Percentiles rank a stretch among this genome's conserved stretches.
Conservation (phyloP, 2,113 vertebrate species). For the Tyto alba region DNA sequence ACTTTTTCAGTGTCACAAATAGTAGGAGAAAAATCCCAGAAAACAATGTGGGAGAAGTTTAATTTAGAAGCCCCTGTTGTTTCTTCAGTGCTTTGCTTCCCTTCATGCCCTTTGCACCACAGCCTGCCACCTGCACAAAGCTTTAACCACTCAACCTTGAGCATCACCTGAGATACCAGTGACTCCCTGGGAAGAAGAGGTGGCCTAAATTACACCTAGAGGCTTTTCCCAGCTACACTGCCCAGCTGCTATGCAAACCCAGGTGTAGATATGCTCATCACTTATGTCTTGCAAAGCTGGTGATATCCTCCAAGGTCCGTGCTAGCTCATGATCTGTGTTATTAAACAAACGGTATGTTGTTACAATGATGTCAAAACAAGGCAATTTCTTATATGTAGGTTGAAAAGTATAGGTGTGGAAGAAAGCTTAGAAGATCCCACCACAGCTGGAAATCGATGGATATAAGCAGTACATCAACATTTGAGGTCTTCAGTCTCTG, state of each 20-base stretch:
- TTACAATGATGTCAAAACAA: background rate
- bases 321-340: fast-evolving
- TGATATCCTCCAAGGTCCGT: background rate
- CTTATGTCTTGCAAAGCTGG: background rate
- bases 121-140: background rate
- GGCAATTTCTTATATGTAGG: background rate
- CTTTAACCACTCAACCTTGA: background rate
- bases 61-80: background rate
- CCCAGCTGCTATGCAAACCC: background rate
- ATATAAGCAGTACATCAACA: background rate
- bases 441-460: background rate
- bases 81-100: background rate
- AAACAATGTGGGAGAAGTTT: background rate
- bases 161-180: background rate
- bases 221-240: background rate
- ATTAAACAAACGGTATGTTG: fast-evolving
- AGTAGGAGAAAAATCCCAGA: background rate
- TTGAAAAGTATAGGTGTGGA: background rate
- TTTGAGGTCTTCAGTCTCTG: background rate
- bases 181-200: background rate
- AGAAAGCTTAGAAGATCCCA: background rate
- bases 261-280: fast-evolving
- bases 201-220: background rate
- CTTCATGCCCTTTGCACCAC: background rate
- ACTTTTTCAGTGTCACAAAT: background rate